Evolutionary conservation across 2,888 invertebrate genomes (phyloP).

Genomic region (Cataglyphis rosenhaueri): DNA sequence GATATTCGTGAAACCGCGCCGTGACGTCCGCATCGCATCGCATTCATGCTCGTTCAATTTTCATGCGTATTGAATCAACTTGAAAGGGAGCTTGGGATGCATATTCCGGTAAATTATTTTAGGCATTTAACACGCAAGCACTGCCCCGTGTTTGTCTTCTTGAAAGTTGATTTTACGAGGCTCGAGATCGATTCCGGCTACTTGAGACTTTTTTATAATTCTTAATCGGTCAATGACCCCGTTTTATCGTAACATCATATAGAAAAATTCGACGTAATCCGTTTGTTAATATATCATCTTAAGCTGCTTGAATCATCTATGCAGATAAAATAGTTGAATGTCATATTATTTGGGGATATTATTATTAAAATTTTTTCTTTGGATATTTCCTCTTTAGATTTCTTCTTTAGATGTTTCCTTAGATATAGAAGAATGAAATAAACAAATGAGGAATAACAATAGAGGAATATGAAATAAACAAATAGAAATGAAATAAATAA

Average conservation of each 20-base stretch:
- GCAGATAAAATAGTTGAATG: not conserved
- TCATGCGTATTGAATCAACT: conserved; percentile 48
- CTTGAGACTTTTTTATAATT: not conserved
- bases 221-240: not conserved
- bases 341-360: not conserved
- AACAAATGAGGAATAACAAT: too few relatives aligned
- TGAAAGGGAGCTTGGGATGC: not conserved
- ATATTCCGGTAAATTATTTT: conserved; percentile 62
- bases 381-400: not conserved
- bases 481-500: not conserved
- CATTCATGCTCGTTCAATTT: conserved; percentile 52
- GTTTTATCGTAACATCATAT: not conserved
- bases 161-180: conserved; percentile 17
- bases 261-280: not conserved
- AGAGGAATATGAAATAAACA: too few relatives aligned
- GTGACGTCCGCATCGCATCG: conserved; percentile 15
- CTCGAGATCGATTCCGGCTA: not conserved
- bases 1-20: conserved; percentile 64
- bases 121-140: conserved; percentile 50
- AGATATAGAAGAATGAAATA: too few relatives aligned
- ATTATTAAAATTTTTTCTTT: not conserved
- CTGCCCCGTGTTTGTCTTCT: conserved; percentile 3
- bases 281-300: not conserved
- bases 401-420: not conserved
- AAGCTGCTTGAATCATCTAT: not conserved